Percentiles rank a stretch among this genome's conserved stretches.
These are phyloP conservation scores for Baccha elongata DNA, from an alignment of 2,888 invertebrate genomes.

Conservation along the genomic window DNA sequence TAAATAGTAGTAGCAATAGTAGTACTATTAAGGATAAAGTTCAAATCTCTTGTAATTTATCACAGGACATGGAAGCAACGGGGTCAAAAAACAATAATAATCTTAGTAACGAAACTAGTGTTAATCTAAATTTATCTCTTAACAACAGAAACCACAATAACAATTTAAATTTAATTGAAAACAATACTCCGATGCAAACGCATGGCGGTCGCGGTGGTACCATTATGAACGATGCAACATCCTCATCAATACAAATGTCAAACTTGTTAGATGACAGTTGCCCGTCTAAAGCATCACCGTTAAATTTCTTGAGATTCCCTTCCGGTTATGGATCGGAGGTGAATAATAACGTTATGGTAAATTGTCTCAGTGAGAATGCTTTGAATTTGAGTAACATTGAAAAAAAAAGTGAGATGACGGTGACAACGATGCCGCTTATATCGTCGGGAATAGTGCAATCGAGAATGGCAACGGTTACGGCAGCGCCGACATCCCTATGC, in stretches of 20 bases:
- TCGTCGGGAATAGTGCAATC: constrained; percentile 69
- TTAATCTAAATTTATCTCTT: constrained; percentile 64
- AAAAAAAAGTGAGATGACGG: constrained; percentile 48
- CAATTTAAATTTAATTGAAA: constrained; percentile 64
- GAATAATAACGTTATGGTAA: constrained; percentile 32
- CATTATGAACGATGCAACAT: constrained; percentile 45
- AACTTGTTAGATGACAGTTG: constrained; percentile 42
- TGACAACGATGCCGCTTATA: constrained; percentile 45
- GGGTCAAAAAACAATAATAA: constrained; percentile 74
- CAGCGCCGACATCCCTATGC: constrained; percentile 47
- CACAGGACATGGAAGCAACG: constrained; percentile 74
- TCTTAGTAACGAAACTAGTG: constrained; percentile 70
- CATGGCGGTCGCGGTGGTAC: constrained; percentile 31
- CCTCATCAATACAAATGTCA: constrained; percentile 54
- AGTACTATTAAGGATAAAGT: constrained; percentile 74
- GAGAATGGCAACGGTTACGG: constrained; percentile 38
- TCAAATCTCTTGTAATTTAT: constrained; percentile 76
- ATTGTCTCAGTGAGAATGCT: constrained; percentile 59
- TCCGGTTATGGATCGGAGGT: constrained; percentile 25
- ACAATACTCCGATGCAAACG: constrained; percentile 27
- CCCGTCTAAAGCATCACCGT: constrained; percentile 45
- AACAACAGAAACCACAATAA: constrained; percentile 56
- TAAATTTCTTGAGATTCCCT: constrained; percentile 60
- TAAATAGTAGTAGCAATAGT: constrained; percentile 61
- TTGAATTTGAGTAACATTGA: constrained; percentile 65